phyloP scores from a whole-genome alignment of 2,113 vertebrate genomes.

The Accipiter virgatus region DNA sequence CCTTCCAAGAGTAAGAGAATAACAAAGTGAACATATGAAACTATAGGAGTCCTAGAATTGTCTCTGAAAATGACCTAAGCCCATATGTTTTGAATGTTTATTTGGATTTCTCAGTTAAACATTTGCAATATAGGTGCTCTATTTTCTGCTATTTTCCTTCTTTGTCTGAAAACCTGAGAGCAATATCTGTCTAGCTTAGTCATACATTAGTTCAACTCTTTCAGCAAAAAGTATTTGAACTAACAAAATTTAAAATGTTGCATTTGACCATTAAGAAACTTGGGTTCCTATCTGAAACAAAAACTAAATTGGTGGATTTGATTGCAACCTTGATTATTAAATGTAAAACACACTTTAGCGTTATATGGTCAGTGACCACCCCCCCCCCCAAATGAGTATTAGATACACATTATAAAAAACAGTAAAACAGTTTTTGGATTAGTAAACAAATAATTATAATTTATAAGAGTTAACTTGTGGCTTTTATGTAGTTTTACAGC shows the following conservation, averaged over 20 bases:
- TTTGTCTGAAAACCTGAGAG: not conserved
- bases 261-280: not conserved
- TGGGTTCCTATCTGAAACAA: not conserved
- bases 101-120: not conserved
- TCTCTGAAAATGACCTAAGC: not conserved
- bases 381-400: not conserved
- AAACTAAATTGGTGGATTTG: not conserved
- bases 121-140: not conserved
- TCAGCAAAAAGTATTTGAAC: not conserved
- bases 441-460: not conserved
- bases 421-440: not conserved
- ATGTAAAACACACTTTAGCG: not conserved
- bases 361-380: not conserved
- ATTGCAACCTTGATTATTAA: not conserved
- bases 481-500: not conserved
- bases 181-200: not conserved
- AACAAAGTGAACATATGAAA: not conserved
- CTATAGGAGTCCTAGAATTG: not conserved
- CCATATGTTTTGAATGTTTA: not conserved
- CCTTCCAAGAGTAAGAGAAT: not conserved
- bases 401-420: not conserved
- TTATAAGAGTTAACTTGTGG: not conserved
- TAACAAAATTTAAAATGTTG: not conserved
- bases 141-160: not conserved
- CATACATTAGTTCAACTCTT: not conserved